Percentiles rank a stretch among this genome's conserved stretches.
These are phyloP conservation scores for Nematostella vectensis DNA, from an alignment of 92 coral and sea anemone species.

Conservation along the genomic window DNA sequence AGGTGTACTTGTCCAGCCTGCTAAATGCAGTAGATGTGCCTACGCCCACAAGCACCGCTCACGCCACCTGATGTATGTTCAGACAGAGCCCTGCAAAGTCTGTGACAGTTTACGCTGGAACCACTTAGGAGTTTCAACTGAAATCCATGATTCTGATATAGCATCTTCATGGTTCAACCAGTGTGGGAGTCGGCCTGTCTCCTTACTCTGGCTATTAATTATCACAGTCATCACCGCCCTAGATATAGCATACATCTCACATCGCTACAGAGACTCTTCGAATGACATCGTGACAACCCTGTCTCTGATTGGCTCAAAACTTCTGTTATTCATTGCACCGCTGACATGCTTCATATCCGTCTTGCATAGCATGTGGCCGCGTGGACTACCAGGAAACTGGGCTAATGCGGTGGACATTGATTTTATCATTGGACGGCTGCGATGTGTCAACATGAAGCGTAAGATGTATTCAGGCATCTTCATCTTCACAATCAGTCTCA, in stretches of 20 bases:
- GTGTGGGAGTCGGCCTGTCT: slow-evolving; percentile 65
- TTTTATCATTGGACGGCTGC: slow-evolving; percentile 54
- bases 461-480: slow-evolving; percentile 54
- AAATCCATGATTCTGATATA: slow-evolving; percentile 59
- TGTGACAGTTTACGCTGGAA: slow-evolving; percentile 78
- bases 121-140: slow-evolving; percentile 53
- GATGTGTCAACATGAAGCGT: slow-evolving; percentile 60
- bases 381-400: slow-evolving; percentile 60
- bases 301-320: slow-evolving; percentile 59
- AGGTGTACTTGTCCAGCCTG: slow-evolving; percentile 52
- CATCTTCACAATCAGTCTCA: slow-evolving; percentile 26
- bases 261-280: slow-evolving; percentile 13
- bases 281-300: slow-evolving; percentile 55
- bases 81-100: slow-evolving; percentile 39
- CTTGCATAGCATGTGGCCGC: slow-evolving; percentile 45
- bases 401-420: slow-evolving; percentile 62
- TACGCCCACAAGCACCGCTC: slow-evolving; percentile 17
- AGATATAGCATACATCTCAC: slow-evolving; percentile 23
- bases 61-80: not conserved
- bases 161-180: slow-evolving; percentile 70
- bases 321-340: slow-evolving; percentile 59
- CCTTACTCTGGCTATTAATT: slow-evolving; percentile 57
- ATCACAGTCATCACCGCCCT: slow-evolving; percentile 44
- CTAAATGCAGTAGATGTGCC: slow-evolving; percentile 45
- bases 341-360: slow-evolving; percentile 52